Conservation (phyloP, 2,113 vertebrate species). For the Oreochromis tanganicae region DNA sequence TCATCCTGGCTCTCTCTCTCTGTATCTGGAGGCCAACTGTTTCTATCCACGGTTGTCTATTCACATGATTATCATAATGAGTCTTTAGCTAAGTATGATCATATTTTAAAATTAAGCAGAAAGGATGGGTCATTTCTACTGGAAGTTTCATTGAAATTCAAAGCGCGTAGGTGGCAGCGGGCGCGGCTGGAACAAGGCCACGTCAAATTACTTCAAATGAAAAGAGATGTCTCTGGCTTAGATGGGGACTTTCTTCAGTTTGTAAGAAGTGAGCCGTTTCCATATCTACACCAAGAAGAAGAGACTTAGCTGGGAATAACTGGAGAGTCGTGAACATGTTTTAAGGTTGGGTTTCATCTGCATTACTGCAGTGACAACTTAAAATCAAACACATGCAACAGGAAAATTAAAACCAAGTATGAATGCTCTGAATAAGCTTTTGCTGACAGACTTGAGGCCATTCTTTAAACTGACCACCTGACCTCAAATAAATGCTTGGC, state of each 20-base stretch:
- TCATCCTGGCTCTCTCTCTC: background rate
- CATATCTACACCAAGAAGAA: background rate
- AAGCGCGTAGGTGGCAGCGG: background rate
- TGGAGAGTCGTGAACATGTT: background rate
- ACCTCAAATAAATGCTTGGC: background rate
- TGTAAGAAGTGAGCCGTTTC: background rate
- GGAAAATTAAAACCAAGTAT: background rate
- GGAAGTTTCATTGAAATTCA: background rate
- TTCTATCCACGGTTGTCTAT: background rate
- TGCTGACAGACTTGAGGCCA: background rate
- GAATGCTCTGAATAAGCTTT: background rate
- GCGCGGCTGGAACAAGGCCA: background rate
- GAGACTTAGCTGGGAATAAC: background rate
- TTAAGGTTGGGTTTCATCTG: background rate
- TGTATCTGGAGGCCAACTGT: slow-evolving; percentile 31
- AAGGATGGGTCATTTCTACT: background rate
- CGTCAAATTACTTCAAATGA: slow-evolving; percentile 14
- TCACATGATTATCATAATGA: background rate
- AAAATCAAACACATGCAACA: background rate
- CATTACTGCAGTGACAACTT: background rate
- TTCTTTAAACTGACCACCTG: background rate
- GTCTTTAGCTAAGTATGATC: background rate
- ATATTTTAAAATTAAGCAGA: background rate
- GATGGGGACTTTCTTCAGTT: background rate
- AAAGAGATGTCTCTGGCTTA: background rate